A percentile compares a stretch with the other conserved stretches of the same genome.
Evolutionary conservation across 2,797 vertebrate species (phyloP).

Genomic region (Lepilemur ruficaudatus): DNA sequence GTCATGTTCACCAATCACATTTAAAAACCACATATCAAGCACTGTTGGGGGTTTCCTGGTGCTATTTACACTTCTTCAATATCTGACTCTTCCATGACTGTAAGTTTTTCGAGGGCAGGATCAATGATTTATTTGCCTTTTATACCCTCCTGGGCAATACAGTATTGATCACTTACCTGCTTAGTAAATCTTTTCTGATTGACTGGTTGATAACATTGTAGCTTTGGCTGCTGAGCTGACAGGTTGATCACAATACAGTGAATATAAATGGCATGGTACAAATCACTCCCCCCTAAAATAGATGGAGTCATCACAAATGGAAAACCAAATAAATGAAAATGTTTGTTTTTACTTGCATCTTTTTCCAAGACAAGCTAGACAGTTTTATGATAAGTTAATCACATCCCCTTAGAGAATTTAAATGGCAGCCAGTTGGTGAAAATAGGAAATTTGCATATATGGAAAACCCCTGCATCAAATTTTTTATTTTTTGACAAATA

Average conservation of each 20-base stretch:
- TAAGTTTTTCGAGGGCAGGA: too few species aligned
- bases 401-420: background rate
- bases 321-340: background rate
- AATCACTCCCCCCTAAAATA: background rate
- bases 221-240: background rate
- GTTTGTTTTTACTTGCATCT: background rate
- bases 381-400: background rate
- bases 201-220: background rate
- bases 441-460: background rate
- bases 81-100: background rate
- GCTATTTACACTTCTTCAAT: background rate
- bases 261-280: background rate
- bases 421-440: background rate
- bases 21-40: background rate
- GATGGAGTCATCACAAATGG: background rate
- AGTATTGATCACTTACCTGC: background rate
- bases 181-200: background rate
- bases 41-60: background rate
- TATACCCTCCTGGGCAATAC: background rate
- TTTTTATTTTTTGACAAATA: background rate
- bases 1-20: background rate
- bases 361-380: background rate
- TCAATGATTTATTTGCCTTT: background rate
- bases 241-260: background rate
- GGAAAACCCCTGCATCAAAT: background rate